phyloP scores from a whole-genome alignment of 1,140 invertebrate genomes.

The Ips nitidus region DNA sequence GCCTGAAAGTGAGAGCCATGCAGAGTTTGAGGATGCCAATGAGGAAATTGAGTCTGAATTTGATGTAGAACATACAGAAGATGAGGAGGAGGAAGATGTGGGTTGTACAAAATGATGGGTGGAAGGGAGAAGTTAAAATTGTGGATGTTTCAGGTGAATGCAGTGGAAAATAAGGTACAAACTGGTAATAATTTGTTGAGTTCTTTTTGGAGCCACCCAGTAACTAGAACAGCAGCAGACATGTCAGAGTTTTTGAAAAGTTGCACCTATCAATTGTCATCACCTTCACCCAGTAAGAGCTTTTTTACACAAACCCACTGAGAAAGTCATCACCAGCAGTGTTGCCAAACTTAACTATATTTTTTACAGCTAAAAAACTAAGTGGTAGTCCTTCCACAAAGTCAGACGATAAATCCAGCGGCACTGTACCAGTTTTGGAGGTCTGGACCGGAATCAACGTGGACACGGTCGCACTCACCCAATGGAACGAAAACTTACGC shows the following conservation, averaged over 20 bases:
- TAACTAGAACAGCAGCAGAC: constrained; percentile 56
- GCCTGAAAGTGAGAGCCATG: background rate
- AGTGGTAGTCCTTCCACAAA: constrained; percentile 48
- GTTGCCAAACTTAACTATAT: background rate
- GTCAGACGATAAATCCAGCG: constrained; percentile 56
- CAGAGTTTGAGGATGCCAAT: background rate
- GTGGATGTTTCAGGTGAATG: constrained; percentile 45
- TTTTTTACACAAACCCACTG: background rate
- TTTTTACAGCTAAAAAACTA: constrained; percentile 42
- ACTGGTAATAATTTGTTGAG: constrained; percentile 49
- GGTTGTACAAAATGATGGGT: background rate
- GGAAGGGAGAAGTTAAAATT: background rate
- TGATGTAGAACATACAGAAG: constrained; percentile 1
- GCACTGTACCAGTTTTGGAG: constrained; percentile 54
- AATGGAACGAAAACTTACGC: constrained; percentile 68
- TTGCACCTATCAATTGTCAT: constrained; percentile 60
- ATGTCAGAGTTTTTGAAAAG: constrained; percentile 56
- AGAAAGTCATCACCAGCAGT: background rate
- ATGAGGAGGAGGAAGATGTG: constrained; percentile 50
- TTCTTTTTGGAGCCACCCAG: constrained; percentile 62
- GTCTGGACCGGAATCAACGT: constrained; percentile 64
- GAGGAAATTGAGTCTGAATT: constrained; percentile 2
- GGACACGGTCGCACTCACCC: constrained; percentile 61
- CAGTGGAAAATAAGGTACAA: constrained; percentile 40
- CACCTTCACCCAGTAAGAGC: constrained; percentile 54